Percentiles rank a stretch among this genome's conserved stretches.
These are phyloP conservation scores for Carassius carassius DNA, from an alignment of 2,113 vertebrate genomes.

Conservation along the genomic window DNA sequence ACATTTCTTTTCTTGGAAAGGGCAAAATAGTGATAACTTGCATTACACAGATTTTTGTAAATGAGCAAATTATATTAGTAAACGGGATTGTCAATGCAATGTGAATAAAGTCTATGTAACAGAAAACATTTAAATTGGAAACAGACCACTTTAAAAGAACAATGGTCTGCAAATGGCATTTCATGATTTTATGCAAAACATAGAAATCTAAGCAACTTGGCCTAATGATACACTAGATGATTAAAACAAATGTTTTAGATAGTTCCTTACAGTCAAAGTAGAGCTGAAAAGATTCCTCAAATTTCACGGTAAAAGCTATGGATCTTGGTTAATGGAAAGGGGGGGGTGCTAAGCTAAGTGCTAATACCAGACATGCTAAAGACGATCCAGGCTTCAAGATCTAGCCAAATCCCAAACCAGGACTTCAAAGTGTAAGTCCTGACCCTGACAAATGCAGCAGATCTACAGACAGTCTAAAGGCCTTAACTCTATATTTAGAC, in stretches of 20 bases:
- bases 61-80: background rate
- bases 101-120: background rate
- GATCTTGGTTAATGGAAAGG: slow-evolving; percentile 70
- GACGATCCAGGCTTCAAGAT: slow-evolving; percentile 66
- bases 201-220: background rate
- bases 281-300: slow-evolving; percentile 67
- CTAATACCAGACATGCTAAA: slow-evolving; percentile 66
- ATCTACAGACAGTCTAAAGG: slow-evolving; percentile 47
- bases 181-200: background rate
- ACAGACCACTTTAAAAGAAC: background rate
- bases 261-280: slow-evolving; percentile 39
- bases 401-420: slow-evolving; percentile 68
- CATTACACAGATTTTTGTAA: background rate
- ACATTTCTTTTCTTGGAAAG: background rate
- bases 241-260: background rate
- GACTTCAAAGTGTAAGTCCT: slow-evolving; percentile 64
- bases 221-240: background rate
- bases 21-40: background rate
- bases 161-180: no score
- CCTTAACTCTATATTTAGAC: slow-evolving; percentile 55
- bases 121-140: background rate
- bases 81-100: background rate
- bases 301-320: slow-evolving; percentile 65
- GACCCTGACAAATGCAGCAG: slow-evolving; percentile 60
- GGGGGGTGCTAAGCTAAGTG: slow-evolving; percentile 60